Evolutionary conservation across 2,888 invertebrate species (phyloP), one percentile per base, ranked within the genome.

Genomic region (Geotrupes spiniger): DNA sequence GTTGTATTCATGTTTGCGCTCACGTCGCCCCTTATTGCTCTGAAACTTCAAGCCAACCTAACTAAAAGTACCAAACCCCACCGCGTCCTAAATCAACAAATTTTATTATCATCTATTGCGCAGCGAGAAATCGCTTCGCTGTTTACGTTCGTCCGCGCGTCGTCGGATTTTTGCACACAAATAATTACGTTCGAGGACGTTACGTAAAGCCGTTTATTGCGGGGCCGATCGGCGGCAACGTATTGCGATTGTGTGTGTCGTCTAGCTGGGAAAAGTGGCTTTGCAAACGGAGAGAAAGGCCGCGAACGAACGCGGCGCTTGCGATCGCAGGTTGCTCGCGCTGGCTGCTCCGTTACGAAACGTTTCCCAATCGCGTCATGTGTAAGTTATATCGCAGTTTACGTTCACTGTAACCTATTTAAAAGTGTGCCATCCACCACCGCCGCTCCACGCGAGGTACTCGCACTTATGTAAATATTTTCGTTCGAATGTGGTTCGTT

Each of bases 381-480:
- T 37, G 36, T 28, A 14, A 10, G 25, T 21, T 33, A 9, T 33
- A 14, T 33, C 14, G 33, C 12, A 33, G 17, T 27, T 29, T 37
- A 44, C 44, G 37, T 44, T 44, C 44, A 44, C 44, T 42, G 36
- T 37, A 36, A 44, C 44, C 44, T 36, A 44, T 44, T 44, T 44
- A 27, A 36, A 44, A 37, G 36, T 42, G 37, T 37, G 44, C 37
- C 44, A 15, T n/a, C n/a, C n/a, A n/a, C n/a, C n/a, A n/a, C n/a
- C 25, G 12, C 26, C 10, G 8, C 33, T n/a, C 33, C 21, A 21
- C 21, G 6, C 3, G 21, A 33, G 33, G 14, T 15, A 15, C 33
- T 14, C 33, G 33, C 33, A 14, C 33, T 33, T 33, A 33, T 33
- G 14, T 33, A 33, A 33, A 33, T 33, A 33, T 33, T 33, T 33